A percentile compares a stretch with the other conserved stretches of the same genome.
phyloP scores from a whole-genome alignment of 2,888 invertebrate genomes.

The Lasioglossum marginatum region DNA sequence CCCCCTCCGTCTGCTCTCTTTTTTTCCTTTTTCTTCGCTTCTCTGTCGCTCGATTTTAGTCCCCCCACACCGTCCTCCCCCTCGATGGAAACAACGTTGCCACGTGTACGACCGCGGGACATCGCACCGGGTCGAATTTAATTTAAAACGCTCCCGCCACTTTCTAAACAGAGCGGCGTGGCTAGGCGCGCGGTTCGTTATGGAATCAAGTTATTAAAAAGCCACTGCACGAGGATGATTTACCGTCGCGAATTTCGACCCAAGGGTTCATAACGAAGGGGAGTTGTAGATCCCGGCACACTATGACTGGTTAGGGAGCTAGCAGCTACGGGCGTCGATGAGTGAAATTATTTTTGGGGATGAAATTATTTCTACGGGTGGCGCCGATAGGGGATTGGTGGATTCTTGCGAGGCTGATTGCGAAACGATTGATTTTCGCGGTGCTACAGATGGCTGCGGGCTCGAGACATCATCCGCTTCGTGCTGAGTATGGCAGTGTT shows the following conservation, averaged over 20 bases:
- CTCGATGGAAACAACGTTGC: conserved; percentile 49
- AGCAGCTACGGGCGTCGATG: background rate
- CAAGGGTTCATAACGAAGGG: conserved; percentile 25
- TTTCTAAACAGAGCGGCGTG: conserved; percentile 65
- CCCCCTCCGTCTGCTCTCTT: background rate
- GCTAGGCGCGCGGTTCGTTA: conserved; percentile 49
- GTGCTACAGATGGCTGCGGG: background rate
- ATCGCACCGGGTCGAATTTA: conserved; percentile 65
- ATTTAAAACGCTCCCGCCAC: conserved; percentile 65
- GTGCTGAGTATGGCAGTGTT: background rate
- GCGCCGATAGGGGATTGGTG: background rate
- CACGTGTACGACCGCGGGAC: conserved; percentile 56
- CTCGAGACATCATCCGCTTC: background rate
- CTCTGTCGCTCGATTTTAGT: conserved; percentile 39
- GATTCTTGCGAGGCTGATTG: background rate
- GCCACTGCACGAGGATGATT: conserved; percentile 48
- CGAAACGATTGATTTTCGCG: background rate
- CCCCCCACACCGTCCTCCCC: background rate
- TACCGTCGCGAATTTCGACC: conserved; percentile 43
- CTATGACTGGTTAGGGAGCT: background rate
- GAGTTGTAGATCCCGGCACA: background rate
- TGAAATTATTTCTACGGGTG: background rate
- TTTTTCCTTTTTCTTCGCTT: background rate
- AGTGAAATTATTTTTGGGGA: conserved; percentile 28
- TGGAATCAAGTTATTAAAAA: conserved; percentile 58